Conservation (phyloP, 2,888 invertebrate genomes). For the Rhogogaster chlorosoma region DNA sequence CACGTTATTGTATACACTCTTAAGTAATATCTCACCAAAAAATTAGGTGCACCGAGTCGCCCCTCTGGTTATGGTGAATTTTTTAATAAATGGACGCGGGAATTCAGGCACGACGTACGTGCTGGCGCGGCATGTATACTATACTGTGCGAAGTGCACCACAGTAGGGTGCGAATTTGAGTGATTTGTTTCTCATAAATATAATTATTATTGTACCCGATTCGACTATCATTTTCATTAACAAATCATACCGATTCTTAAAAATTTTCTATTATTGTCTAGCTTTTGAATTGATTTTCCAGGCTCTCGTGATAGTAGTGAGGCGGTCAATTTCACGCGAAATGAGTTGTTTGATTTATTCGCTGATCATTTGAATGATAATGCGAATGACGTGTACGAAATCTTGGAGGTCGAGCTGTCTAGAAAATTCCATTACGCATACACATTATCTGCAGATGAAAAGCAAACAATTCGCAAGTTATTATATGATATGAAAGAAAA, state of each 20-base stretch:
- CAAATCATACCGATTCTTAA: conserved; percentile 32
- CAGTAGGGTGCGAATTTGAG: no score
- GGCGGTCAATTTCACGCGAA: neutral
- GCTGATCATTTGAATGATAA: conserved; percentile 22
- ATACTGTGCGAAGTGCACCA: no score
- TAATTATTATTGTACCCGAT: conserved; percentile 37
- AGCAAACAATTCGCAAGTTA: conserved; percentile 21
- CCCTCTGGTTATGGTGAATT: no score
- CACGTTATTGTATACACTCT: no score
- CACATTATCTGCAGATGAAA: conserved; percentile 21
- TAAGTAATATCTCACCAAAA: no score
- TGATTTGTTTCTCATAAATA: no score
- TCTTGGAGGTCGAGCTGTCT: conserved; percentile 15
- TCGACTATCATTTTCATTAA: conserved; percentile 32
- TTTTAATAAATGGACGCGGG: no score
- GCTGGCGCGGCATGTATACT: no score
- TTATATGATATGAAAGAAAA: neutral
- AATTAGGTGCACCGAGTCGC: no score
- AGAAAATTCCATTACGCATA: neutral
- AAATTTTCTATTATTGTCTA: no score
- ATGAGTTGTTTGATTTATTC: conserved; percentile 28
- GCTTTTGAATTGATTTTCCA: conserved; percentile 40
- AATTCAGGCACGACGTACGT: no score
- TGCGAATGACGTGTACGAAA: conserved; percentile 2
- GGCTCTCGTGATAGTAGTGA: conserved; percentile 12